These are phyloP conservation scores for Pyrochroa serraticornis DNA, from an alignment of 2,888 invertebrate species.

Conservation along the genomic window DNA sequence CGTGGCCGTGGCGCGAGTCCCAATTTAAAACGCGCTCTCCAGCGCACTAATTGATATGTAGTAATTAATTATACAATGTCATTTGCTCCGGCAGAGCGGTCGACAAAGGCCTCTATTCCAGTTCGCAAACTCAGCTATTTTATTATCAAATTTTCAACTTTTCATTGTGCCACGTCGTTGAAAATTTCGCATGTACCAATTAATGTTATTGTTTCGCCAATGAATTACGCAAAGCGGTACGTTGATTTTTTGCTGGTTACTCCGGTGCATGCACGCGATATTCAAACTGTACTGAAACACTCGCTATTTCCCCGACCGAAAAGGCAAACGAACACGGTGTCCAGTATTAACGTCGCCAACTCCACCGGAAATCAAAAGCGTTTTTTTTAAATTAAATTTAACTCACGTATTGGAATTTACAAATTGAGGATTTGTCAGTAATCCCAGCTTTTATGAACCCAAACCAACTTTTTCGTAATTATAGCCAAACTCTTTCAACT, in stretches of 20 bases:
- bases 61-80: slow-evolving; percentile 54
- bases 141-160: slow-evolving; percentile 51
- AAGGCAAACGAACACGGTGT: background rate
- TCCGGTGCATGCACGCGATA: slow-evolving; percentile 28
- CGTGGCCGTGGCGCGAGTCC: slow-evolving; percentile 39
- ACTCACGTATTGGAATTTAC: slow-evolving; percentile 21
- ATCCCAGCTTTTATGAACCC: background rate
- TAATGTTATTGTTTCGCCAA: slow-evolving; percentile 39
- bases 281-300: slow-evolving; percentile 4
- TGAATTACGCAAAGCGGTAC: slow-evolving; percentile 20
- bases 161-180: slow-evolving; percentile 36
- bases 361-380: slow-evolving; percentile 18
- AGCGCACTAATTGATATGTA: slow-evolving; percentile 54
- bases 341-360: slow-evolving; percentile 10
- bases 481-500: background rate
- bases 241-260: slow-evolving; percentile 26
- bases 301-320: background rate
- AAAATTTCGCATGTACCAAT: slow-evolving; percentile 33
- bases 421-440: slow-evolving; percentile 18
- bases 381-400: slow-evolving; percentile 22
- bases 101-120: slow-evolving; percentile 48
- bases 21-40: slow-evolving; percentile 53
- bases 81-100: slow-evolving; percentile 44
- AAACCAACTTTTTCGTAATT: slow-evolving; percentile 1
- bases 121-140: slow-evolving; percentile 50